Evolutionary conservation across 2,113 vertebrate genomes (phyloP).

Genomic region (Mohoua ochrocephala): DNA sequence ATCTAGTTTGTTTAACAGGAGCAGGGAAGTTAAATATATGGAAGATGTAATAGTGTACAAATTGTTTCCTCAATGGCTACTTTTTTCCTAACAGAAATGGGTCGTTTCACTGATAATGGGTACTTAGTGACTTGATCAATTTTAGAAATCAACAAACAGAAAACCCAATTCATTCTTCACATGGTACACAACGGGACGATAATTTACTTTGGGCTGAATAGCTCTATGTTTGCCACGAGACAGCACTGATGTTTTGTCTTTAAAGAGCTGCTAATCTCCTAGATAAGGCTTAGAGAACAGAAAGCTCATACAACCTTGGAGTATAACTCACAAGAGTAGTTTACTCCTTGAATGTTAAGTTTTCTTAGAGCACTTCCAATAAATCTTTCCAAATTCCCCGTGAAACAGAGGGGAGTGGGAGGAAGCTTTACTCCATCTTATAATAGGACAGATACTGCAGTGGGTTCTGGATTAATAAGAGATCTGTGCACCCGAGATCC

Average conservation of each 20-base stretch:
- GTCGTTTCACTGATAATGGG: not conserved
- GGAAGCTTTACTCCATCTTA: not conserved
- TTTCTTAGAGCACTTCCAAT: not conserved
- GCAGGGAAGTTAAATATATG: not conserved
- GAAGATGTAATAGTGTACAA: not conserved
- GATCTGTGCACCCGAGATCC: not conserved
- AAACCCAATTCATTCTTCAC: not conserved
- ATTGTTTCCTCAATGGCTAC: not conserved
- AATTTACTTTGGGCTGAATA: not conserved
- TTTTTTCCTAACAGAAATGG: not conserved
- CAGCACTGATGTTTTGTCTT: not conserved
- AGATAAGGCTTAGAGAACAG: not conserved
- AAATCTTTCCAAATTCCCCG: not conserved
- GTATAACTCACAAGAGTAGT: not conserved
- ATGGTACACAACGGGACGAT: not conserved
- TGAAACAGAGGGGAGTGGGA: not conserved
- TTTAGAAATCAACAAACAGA: not conserved
- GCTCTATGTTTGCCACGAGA: not conserved
- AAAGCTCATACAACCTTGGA: not conserved
- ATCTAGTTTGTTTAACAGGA: not conserved
- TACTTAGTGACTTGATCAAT: conserved; percentile 13
- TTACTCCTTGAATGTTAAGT: not conserved
- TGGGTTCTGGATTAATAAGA: not conserved
- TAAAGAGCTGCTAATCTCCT: not conserved
- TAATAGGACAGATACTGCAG: not conserved